Percentiles rank a stretch among this genome's conserved stretches.
phyloP scores from a whole-genome alignment of 2,797 vertebrate species.

The Mycteria americana region DNA sequence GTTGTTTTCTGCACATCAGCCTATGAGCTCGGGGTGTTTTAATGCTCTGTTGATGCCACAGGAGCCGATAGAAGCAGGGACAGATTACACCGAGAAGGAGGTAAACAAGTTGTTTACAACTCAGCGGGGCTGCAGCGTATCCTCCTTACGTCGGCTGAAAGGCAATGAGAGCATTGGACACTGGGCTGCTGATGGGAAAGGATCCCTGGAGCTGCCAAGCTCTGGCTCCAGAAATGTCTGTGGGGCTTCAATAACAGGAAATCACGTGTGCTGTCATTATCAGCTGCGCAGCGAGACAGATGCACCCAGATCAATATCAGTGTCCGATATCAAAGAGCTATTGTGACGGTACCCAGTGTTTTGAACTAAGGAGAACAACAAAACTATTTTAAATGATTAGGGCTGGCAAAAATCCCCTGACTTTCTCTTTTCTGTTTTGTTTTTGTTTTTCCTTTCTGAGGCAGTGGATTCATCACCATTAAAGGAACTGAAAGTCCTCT shows the following conservation, averaged over 20 bases:
- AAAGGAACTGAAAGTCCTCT: background rate
- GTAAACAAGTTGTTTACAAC: constrained; percentile 51
- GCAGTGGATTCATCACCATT: background rate
- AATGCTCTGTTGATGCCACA: constrained; percentile 47
- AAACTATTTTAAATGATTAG: constrained; percentile 27
- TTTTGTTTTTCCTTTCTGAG: constrained; percentile 4
- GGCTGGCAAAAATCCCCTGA: background rate
- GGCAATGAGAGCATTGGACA: background rate
- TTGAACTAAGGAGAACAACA: constrained; percentile 20
- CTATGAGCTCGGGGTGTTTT: constrained; percentile 27
- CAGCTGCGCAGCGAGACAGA: constrained; percentile 66
- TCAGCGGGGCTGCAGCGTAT: background rate
- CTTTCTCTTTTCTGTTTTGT: constrained; percentile 6
- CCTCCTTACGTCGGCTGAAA: constrained; percentile 14
- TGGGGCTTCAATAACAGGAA: constrained; percentile 63
- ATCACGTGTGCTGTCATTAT: constrained; percentile 61
- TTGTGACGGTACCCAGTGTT: constrained; percentile 21
- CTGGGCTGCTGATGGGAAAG: constrained; percentile 14
- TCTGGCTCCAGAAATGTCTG: constrained; percentile 46
- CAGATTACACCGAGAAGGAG: constrained; percentile 36
- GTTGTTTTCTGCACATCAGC: constrained; percentile 29
- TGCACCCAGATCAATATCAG: constrained; percentile 63
- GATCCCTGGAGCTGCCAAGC: constrained; percentile 26
- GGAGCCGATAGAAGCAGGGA: constrained; percentile 42
- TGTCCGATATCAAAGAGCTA: constrained; percentile 62